A percentile compares a stretch with the other conserved stretches of the same genome.
These are phyloP conservation scores for Oasisia sp. DNA, from an alignment of 2,888 invertebrate species.

Conservation along the genomic window DNA sequence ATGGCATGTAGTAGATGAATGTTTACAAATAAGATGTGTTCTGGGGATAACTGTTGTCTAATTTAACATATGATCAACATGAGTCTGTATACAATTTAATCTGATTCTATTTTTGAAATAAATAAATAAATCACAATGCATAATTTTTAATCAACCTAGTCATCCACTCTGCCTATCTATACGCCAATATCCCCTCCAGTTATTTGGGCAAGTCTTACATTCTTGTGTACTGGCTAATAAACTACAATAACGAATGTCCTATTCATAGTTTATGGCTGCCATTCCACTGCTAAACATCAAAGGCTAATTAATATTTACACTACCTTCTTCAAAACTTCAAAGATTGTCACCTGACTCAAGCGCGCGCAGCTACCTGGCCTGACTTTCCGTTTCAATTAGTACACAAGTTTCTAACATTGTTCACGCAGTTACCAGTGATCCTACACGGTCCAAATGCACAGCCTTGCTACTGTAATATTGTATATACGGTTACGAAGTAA, in stretches of 20 bases:
- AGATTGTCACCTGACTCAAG: neutral
- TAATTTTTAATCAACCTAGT: no score
- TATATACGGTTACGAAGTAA: conserved; percentile 4
- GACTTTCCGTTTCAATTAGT: neutral
- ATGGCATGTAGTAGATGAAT: no score
- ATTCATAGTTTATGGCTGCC: neutral
- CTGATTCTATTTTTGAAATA: no score
- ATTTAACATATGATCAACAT: no score
- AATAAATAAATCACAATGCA: no score
- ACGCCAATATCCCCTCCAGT: no score
- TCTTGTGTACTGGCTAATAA: no score
- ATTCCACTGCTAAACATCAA: neutral
- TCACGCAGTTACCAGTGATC: neutral
- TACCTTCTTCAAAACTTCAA: neutral
- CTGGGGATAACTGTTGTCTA: no score
- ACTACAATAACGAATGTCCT: neutral
- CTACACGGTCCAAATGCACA: neutral
- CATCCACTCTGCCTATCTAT: no score
- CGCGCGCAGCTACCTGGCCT: neutral
- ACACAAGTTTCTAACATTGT: neutral
- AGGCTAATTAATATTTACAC: neutral
- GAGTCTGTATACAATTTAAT: no score
- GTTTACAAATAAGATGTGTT: no score
- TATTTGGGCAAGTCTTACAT: no score
- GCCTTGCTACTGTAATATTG: conserved; percentile 1